These are phyloP conservation scores for Plecotus auritus DNA, from an alignment of 2,113 vertebrate species.

Conservation along the genomic window DNA sequence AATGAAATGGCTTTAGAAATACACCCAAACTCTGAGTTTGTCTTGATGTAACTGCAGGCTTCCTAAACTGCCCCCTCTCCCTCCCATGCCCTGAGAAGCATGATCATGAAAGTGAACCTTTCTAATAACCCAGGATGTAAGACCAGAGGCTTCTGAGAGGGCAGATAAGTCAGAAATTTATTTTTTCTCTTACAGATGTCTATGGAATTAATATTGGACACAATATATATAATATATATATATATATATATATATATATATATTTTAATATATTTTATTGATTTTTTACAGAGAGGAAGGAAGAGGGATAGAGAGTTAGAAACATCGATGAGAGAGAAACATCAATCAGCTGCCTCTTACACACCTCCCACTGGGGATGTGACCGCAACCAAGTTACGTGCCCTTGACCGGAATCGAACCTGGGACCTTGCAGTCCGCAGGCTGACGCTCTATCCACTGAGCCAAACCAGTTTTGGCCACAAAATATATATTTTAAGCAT, in stretches of 20 bases:
- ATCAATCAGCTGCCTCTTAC: too few species aligned
- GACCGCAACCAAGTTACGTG: too few species aligned
- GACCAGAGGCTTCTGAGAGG: neutral
- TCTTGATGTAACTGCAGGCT: neutral
- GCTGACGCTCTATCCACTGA: too few species aligned
- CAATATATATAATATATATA: neutral
- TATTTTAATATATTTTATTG: too few species aligned
- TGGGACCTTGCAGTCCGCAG: too few species aligned
- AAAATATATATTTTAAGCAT: neutral
- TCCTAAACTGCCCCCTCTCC: neutral
- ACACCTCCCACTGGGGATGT: too few species aligned
- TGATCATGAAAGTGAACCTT: neutral
- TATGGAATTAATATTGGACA: neutral
- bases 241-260: too few species aligned
- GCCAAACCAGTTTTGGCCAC: too few species aligned
- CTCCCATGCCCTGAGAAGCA: neutral
- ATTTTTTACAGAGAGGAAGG: too few species aligned
- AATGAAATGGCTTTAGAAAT: conserved; percentile 13
- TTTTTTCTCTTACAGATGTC: neutral
- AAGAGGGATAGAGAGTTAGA: too few species aligned
- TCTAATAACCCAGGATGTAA: neutral
- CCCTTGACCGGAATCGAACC: too few species aligned
- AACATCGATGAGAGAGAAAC: too few species aligned
- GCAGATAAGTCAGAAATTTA: neutral
- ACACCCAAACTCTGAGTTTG: neutral